Evolutionary conservation across 2,888 invertebrate species (phyloP).

Genomic region (Sarcophaga rosellei): DNA sequence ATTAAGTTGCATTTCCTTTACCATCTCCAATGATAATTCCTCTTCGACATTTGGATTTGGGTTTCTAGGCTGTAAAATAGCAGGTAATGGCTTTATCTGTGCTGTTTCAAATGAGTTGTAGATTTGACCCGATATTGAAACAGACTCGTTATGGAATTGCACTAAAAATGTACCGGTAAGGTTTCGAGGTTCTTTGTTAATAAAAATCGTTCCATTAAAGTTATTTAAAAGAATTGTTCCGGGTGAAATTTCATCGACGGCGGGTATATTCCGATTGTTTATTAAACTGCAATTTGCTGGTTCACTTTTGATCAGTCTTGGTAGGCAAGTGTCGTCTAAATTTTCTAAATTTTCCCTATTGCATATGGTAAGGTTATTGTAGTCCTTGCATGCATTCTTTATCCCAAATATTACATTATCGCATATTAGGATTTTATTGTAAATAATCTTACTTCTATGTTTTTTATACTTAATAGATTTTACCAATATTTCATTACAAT

Average conservation of each 20-base stretch:
- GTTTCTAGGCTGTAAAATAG: too few relatives aligned
- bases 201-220: background rate
- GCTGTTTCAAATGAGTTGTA: too few relatives aligned
- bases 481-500: conserved; percentile 2
- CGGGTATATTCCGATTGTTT: conserved; percentile 15
- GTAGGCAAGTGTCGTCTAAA: background rate
- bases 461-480: conserved; percentile 9
- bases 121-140: background rate
- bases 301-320: conserved; percentile 8
- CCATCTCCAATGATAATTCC: too few relatives aligned
- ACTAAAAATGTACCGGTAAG: background rate
- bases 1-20: too few relatives aligned
- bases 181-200: background rate
- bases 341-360: conserved; percentile 19
- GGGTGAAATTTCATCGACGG: conserved; percentile 13
- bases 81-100: too few relatives aligned
- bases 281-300: conserved; percentile 19
- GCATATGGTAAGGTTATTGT: conserved; percentile 7
- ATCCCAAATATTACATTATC: conserved; percentile 21
- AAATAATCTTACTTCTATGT: background rate
- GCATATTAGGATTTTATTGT: too few relatives aligned
- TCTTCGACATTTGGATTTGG: too few relatives aligned
- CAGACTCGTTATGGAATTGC: too few relatives aligned
- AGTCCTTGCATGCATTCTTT: background rate
- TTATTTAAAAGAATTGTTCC: conserved; percentile 18